These are phyloP conservation scores for Rhodinocichla rosea DNA, from an alignment of 2,113 vertebrate genomes.

Conservation along the genomic window DNA sequence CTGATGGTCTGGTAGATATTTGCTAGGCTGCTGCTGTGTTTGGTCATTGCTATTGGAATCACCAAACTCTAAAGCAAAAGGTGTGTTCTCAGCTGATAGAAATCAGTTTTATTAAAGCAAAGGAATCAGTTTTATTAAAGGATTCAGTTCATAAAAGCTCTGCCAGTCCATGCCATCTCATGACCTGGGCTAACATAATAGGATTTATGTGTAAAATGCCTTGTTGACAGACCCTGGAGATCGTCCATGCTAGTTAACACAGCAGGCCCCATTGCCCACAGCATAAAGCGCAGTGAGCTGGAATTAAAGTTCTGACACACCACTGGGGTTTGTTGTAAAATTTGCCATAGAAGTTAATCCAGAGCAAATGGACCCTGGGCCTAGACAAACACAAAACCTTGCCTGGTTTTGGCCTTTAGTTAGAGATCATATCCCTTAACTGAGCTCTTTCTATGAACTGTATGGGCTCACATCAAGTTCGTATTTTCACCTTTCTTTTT, in stretches of 20 bases:
- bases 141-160: neutral
- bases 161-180: neutral
- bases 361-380: neutral
- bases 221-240: neutral
- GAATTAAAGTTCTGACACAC: neutral
- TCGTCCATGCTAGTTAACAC: fast-evolving
- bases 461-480: fast-evolving
- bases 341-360: neutral
- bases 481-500: neutral
- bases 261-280: neutral
- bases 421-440: neutral
- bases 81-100: neutral
- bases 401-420: neutral
- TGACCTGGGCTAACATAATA: neutral
- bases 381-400: neutral
- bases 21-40: neutral
- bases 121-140: neutral
- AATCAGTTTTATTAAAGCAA: neutral
- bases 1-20: neutral
- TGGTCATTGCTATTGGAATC: neutral
- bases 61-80: neutral
- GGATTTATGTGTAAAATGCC: neutral
- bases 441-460: neutral
- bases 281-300: fast-evolving
- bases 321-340: neutral